phyloP scores from a whole-genome alignment of 2,888 invertebrate species.

The Sinhomidia bicolor region DNA sequence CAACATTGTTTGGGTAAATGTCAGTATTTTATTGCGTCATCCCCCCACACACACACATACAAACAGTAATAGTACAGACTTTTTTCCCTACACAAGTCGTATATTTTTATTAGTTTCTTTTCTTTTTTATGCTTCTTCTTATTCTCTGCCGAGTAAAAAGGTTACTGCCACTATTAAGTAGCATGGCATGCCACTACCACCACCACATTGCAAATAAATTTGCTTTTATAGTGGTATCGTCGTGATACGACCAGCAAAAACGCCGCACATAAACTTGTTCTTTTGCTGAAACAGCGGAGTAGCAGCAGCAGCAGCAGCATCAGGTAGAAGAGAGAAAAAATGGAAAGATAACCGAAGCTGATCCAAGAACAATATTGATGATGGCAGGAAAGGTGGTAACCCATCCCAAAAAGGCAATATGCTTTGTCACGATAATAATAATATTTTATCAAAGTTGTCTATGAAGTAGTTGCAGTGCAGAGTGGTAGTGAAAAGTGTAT shows the following conservation, averaged over 20 bases:
- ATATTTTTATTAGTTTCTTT: conserved; percentile 13
- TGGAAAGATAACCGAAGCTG: neutral
- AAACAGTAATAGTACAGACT: neutral
- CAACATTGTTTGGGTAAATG: neutral
- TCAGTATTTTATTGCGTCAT: neutral
- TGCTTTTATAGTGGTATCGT: neutral
- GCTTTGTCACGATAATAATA: conserved; percentile 57
- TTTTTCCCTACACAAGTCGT: neutral
- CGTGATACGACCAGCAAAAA: conserved; percentile 3
- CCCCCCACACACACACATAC: neutral
- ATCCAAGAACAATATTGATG: conserved; percentile 55
- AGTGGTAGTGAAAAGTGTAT: neutral
- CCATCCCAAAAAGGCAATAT: conserved; percentile 46
- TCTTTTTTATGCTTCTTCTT: neutral
- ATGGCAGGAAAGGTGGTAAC: conserved; percentile 51
- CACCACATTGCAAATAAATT: conserved; percentile 11
- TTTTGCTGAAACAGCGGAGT: neutral
- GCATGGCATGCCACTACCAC: neutral
- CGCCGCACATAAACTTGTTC: neutral
- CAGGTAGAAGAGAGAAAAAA: conserved; percentile 9
- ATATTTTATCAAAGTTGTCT: conserved; percentile 49
- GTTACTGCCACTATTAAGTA: conserved; percentile 13
- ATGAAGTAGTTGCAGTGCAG: neutral
- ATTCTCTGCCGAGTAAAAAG: neutral
- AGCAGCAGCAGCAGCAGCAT: neutral